Base-by-base conservation (phyloP, 2,113 vertebrate species). In the Callaeas wilsoni region DNA sequence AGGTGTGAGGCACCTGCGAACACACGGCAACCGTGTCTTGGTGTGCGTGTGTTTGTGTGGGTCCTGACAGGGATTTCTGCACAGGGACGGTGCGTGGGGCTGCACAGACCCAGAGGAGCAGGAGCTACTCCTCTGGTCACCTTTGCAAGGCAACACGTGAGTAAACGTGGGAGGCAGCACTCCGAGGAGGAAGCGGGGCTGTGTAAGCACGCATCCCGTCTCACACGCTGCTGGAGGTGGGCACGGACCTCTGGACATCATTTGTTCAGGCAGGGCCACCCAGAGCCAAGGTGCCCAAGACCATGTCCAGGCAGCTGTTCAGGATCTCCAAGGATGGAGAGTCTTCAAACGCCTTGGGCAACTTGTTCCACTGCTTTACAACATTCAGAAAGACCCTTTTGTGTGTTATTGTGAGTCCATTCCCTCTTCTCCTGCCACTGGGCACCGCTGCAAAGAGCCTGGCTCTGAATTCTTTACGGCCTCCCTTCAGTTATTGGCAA, bases 21-120 rank as follows among this genome's bases (percentile, higher is more conserved):
- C 19, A 33, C 5, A 13, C 42, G 27, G 55, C 70, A 16, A 1
- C 29, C 4, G 2, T 6, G 50, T 3, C 33, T 19, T 8, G 3
- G 27, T 17, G 39, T 29, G 19, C 7, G 4, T 18, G 17, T n/a
- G 39, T 25, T 1, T 27, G n/a, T 37, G 49, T 53, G 59, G 18
- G n/a, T 52, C 59, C 82, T 53, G 46, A 27, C 41, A 4, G 13
- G 49, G 7, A 10, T 16, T 65, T 44, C 12, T 65, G 64, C 60
- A 23, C 42, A 9, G 83, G 49, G 33, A 9, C 1, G 33, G 49
- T 0, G 1, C 41, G 0, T 0, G 16, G 25, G 49, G 41, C 29
- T 49, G 41, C 68, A 33, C 47, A 35, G 63, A 19, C 21, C 12
- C 32, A 27, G 21, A 50, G 42, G 37, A 8, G 26, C 30, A 4